These are phyloP conservation scores for Lathamus discolor DNA, from an alignment of 2,113 vertebrate genomes.

Conservation along the genomic window DNA sequence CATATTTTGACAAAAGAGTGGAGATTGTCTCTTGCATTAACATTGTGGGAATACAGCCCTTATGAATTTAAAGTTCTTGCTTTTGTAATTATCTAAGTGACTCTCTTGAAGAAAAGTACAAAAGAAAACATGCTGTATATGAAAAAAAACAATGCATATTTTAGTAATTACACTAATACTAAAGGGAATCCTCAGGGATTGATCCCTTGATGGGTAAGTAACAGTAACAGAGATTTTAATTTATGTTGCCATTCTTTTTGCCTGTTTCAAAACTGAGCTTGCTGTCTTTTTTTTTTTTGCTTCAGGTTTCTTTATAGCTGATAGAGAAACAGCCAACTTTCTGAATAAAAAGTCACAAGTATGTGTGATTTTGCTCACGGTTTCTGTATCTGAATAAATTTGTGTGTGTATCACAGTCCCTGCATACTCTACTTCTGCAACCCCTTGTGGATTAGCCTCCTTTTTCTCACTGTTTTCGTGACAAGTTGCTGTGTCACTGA, in stretches of 20 bases:
- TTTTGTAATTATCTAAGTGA: neutral
- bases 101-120: neutral
- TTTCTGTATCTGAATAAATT: neutral
- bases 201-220: neutral
- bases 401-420: accelerated
- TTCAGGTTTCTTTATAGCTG: neutral
- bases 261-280: neutral
- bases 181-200: neutral
- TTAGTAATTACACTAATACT: neutral
- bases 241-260: neutral
- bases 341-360: neutral
- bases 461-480: accelerated
- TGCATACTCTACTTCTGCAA: neutral
- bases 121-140: neutral
- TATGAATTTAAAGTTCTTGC: slow-evolving; percentile 7
- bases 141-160: neutral
- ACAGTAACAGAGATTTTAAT: neutral
- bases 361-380: neutral
- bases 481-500: neutral
- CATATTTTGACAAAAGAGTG: neutral
- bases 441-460: accelerated
- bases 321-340: neutral
- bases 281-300: neutral
- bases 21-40: neutral
- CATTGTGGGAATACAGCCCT: neutral